Base-by-base conservation (phyloP, 2,888 invertebrate genomes). In the Thecophora atra region DNA sequence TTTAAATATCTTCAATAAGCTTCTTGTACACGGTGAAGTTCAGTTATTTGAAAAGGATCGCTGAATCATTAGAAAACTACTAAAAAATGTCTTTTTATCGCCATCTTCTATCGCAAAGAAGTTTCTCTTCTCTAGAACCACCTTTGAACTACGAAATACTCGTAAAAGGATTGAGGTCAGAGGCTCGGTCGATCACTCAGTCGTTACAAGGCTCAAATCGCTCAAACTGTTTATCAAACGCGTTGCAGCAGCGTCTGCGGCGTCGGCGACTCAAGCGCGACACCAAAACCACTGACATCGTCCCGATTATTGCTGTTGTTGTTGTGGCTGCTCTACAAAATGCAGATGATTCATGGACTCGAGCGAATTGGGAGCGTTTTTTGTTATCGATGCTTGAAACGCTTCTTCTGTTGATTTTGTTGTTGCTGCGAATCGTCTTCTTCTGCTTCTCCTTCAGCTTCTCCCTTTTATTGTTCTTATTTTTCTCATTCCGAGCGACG, bases 341-440 rank as follows among this genome's bases (percentile, higher is more conserved):
- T 71, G 58, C 56, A 60, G 66, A 66, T 71, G 71, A 71, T 71
- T 71, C 71, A 71, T 71, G 71, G 58, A 62, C 62, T 58, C 42
- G 24, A 42, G 7, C 70, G 54, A 44, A 64, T 64, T 64, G 64
- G 64, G 64, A 64, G 64, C 64, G 64, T 58, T 65, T 19, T 44
- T 47, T 47, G 15, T 70, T 51, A n/a, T 70, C 44, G 42, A 15
- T 51, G 30, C 52, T 47, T 30, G 37, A 13, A 52, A 26, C n/a
- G 30, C 51, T 52, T 42, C 51, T 52, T 42, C 17, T n/a, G 3
- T n/a, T 51, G 21, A 19, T 52, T 17, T 19, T 54, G 19, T 24
- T 24, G 19, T 54, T 54, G 24, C 37, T 62, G 30, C 56, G 42
- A 15, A 24, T 66, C 3, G 56, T 26, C 21, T 26, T 68, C 30